A percentile compares a stretch with the other conserved stretches of the same genome.
phyloP scores from a whole-genome alignment of 92 coral and sea anemone species.

The Phenganax stokvisi region DNA sequence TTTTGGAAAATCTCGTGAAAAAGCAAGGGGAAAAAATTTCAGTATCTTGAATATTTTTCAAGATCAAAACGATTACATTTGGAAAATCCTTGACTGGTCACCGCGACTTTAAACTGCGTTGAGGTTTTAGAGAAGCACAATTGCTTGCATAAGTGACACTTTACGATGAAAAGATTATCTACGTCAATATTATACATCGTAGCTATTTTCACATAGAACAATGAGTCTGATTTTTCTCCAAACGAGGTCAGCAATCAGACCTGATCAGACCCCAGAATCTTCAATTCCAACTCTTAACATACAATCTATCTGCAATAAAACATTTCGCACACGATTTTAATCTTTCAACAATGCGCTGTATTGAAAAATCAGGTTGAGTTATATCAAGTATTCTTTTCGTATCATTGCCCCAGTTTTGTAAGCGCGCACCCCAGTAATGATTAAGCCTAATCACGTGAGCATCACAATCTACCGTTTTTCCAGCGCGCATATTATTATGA shows the following conservation, averaged over 20 bases:
- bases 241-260: background rate
- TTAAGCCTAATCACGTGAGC: slow-evolving; percentile 43
- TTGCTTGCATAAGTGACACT: too few relatives aligned
- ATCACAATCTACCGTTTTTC: slow-evolving; percentile 37
- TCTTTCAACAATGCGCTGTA: slow-evolving; percentile 41
- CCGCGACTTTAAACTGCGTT: too few relatives aligned
- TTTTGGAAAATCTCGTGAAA: too few relatives aligned
- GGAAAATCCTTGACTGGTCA: too few relatives aligned
- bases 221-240: slow-evolving; percentile 7
- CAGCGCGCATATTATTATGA: slow-evolving; percentile 40
- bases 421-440: slow-evolving; percentile 76
- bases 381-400: slow-evolving; percentile 49
- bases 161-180: too few relatives aligned
- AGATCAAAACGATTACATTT: too few relatives aligned
- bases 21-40: too few relatives aligned
- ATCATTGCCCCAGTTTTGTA: slow-evolving; percentile 72
- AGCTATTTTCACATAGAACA: slow-evolving; percentile 21
- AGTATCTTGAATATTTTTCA: too few relatives aligned
- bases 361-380: slow-evolving; percentile 46
- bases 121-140: too few relatives aligned
- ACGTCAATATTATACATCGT: too few relatives aligned
- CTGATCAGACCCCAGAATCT: too few relatives aligned
- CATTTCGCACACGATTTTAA: slow-evolving; percentile 42
- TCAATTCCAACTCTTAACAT: slow-evolving; percentile 38
- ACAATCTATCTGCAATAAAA: slow-evolving; percentile 24